A percentile compares a stretch with the other conserved stretches of the same genome.
phyloP scores from a whole-genome alignment of 2,797 vertebrate species.

The Sciurus vulgaris region DNA sequence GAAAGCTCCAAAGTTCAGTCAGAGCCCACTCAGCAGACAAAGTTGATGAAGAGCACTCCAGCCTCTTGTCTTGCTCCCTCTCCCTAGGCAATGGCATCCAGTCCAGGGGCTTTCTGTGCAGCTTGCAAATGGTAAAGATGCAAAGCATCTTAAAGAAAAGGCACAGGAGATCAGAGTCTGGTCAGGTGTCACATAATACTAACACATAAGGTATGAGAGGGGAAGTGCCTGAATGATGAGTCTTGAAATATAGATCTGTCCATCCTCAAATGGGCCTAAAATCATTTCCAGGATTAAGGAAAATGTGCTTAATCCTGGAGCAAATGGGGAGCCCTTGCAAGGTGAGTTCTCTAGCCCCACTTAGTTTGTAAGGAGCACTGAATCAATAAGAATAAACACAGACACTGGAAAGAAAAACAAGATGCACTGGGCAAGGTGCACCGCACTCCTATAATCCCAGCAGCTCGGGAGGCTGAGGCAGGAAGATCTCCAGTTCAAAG shows the following conservation, averaged over 20 bases:
- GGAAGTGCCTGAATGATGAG: not conserved
- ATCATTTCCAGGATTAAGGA: too few relatives aligned
- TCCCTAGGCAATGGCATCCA: too few relatives aligned
- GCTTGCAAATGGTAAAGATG: not conserved
- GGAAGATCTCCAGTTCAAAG: too few relatives aligned
- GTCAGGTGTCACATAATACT: not conserved
- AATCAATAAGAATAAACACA: too few relatives aligned
- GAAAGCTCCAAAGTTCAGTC: not conserved
- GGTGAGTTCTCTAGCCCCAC: not conserved
- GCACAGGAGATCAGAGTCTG: not conserved
- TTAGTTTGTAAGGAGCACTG: not conserved
- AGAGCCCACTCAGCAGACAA: too few relatives aligned
- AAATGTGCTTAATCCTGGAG: not conserved
- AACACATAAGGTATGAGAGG: not conserved
- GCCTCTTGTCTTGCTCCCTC: too few relatives aligned
- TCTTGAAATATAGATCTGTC: not conserved
- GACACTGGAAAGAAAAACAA: too few relatives aligned
- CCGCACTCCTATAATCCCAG: too few relatives aligned
- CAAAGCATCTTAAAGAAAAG: not conserved
- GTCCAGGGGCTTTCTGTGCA: too few relatives aligned
- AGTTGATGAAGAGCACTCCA: too few relatives aligned
- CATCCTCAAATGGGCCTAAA: not conserved
- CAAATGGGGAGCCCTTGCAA: not conserved
- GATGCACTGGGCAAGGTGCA: too few relatives aligned
- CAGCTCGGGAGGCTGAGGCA: too few relatives aligned